Conservation (phyloP, 2,888 invertebrate species). For the Eremobia ochroleuca region DNA sequence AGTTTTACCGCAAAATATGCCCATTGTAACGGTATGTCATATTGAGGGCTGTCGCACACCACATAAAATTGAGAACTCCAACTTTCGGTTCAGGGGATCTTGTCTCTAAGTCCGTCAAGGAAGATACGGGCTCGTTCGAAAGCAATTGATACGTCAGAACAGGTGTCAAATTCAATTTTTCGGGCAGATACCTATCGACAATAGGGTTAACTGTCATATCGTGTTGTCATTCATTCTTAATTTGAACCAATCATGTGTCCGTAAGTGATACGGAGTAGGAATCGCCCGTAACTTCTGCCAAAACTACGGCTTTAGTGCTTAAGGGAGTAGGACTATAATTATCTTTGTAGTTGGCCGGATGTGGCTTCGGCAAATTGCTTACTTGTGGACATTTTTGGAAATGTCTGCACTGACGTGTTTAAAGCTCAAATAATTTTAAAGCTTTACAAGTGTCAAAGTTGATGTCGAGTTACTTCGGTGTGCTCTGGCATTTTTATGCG, state of each 20-base stretch:
- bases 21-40: constrained; percentile 57
- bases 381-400: neutral
- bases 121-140: neutral
- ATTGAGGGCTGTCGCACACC: constrained; percentile 19
- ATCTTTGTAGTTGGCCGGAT: neutral
- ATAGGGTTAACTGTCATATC: neutral
- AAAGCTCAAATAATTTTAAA: neutral
- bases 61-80: neutral
- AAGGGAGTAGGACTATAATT: no score
- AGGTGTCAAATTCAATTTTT: neutral
- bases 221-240: neutral
- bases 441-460: neutral
- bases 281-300: no score
- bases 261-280: neutral
- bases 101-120: neutral
- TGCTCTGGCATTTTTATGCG: neutral
- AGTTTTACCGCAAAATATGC: constrained; percentile 69
- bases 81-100: neutral
- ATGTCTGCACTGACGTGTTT: neutral
- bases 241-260: neutral
- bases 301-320: no score
- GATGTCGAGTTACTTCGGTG: neutral
- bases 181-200: neutral
- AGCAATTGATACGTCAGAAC: neutral
- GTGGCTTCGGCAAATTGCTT: neutral